Base-by-base conservation (phyloP, 1,140 invertebrate species). In the Leptopilina clavipes region DNA sequence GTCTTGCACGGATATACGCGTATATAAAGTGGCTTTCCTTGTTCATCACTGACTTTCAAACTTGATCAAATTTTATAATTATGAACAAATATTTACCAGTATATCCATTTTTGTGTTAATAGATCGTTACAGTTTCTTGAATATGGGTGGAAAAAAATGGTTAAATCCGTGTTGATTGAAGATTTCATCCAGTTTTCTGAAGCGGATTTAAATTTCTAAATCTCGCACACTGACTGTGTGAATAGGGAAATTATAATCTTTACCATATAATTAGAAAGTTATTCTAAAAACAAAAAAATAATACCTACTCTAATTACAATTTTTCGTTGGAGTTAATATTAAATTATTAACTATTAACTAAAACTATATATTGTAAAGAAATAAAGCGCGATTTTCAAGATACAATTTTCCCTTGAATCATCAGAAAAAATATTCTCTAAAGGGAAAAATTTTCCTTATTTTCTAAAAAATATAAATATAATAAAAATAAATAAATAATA, bases 241-340 rank as follows among this genome's bases (percentile, higher is more conserved):
- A 6, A 11, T 6, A 44, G 43, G 11, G 8, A 52, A 52, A 17
- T 17, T 52, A 52, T 52, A 14, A 45, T 45, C 44, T 45, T 12
- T 45, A n/a, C 44, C 44, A 52, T 25, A 37, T 70, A 37, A 70
- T 70, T 25, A n/a, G 31, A 70, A 70, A 70, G 59, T 31, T 37
- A 25, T 14, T n/a, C 14, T 25, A 31, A 75, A 81, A 56, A 83
- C 25, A 31, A 75, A 81, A 56, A 83, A 45, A 45, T 14, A 45
- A 14, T 45, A 10, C 5, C 2, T 10, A 48, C n/a, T 1, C 2
- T n/a, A 48, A 48, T 14, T 48, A n/a, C 3, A 48, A n/a, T 48
- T 48, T 48, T n/a, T 48, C 14, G 44, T n/a, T 40, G 9, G 37
- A 40, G 7, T 40, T 40, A 40, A 2, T 31, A 31, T 31, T 31